A percentile compares a stretch with the other conserved stretches of the same genome.
phyloP scores from a whole-genome alignment of 1,140 invertebrate genomes.

The Phymorhynchus buccinoides region DNA sequence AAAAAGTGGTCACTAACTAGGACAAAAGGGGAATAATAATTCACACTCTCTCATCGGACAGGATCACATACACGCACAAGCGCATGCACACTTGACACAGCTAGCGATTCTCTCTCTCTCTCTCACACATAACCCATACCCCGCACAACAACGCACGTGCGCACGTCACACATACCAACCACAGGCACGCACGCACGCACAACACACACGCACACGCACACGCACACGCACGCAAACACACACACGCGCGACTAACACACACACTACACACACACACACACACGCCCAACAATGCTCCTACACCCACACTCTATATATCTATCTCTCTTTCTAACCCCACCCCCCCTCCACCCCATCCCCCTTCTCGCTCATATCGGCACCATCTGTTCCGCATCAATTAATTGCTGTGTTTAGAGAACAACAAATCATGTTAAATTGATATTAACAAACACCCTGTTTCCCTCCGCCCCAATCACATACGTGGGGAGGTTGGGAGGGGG shows the following conservation, averaged over 20 bases:
- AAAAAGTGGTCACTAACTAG: too few relatives aligned
- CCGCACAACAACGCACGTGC: background rate
- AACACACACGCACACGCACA: background rate
- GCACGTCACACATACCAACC: too few relatives aligned
- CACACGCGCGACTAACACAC: too few relatives aligned
- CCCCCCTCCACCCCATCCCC: background rate
- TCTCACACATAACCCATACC: background rate
- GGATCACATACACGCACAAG: background rate
- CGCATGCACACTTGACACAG: background rate
- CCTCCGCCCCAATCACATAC: too few relatives aligned
- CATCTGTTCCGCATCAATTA: too few relatives aligned
- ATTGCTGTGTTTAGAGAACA: too few relatives aligned
- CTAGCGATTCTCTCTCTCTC: background rate
- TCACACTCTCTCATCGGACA: background rate
- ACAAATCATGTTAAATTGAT: too few relatives aligned
- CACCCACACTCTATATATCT: background rate
- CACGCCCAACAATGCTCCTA: background rate
- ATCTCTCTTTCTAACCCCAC: background rate
- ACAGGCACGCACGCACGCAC: background rate
- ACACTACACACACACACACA: conserved; percentile 13
- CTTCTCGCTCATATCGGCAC: too few relatives aligned
- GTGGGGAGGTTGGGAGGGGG: too few relatives aligned
- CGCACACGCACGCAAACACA: conserved; percentile 6
- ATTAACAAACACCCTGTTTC: too few relatives aligned
- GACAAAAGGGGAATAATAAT: too few relatives aligned